Evolutionary conservation across 1,140 invertebrate species (phyloP), one percentile per base, ranked within the genome.

Genomic region (Acromyrmex charruanus): DNA sequence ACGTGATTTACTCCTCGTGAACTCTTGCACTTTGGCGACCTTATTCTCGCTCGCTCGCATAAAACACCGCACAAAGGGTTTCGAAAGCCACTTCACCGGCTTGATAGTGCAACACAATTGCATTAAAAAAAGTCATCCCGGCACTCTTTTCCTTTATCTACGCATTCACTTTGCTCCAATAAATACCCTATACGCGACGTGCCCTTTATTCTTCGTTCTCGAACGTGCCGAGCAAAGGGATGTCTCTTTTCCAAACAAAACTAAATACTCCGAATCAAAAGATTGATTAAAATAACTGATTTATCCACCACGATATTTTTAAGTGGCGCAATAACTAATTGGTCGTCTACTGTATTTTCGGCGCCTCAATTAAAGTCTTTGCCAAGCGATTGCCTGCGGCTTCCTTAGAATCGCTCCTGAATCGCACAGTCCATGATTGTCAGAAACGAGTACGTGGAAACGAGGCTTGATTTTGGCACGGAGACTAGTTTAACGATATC

Each of bases 1-100:
- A 84, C 55, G 69, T 75, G 55, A 84, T 84, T 75, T 84, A 84
- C 28, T 84, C 28, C 55, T 51, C 80, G 55, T 84, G 80, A 84
- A 84, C 80, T 75, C 80, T 75, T 84, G 80, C 80, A 84, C 80
- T 84, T 84, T 84, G 55, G 55, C 55, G 80, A 84, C 80, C 69
- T 84, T 84, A 84, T 84, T 31, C 77, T 35, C 77, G 49, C 77
- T 68, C 77, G 65, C 39, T 44, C 55, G 69, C 80, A 74, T 84
- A 84, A 84, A 84, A 75, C 80, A 39, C 39, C 80, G 80, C 80
- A 84, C 80, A 84, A 84, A 84, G 58, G 80, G 55, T 59, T 61
- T 84, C 80, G 80, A 84, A 28, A 84, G 80, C 16, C 79, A 58
- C 79, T 72, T 75, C 69, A 75, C 71, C 44, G 55, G 55, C 66